Evolutionary conservation across 2,797 vertebrate genomes (phyloP).

Genomic region (Scarus forsteni): DNA sequence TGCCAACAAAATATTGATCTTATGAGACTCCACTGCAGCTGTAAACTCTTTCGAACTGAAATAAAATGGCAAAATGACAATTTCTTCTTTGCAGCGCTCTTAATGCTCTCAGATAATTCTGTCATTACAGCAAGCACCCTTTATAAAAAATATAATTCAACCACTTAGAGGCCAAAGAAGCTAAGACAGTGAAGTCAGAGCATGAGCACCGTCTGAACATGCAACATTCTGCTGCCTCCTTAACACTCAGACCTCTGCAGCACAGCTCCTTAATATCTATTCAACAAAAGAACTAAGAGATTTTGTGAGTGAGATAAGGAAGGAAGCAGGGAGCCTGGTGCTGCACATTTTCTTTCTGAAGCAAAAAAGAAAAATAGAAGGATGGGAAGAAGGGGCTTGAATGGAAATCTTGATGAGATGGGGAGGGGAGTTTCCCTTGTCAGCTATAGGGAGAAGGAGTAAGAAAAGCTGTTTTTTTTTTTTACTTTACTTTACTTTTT

Average conservation of each 20-base stretch:
- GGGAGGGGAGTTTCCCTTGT: slow-evolving; percentile 65
- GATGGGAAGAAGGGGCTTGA: slow-evolving; percentile 24
- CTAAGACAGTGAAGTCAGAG: slow-evolving; percentile 37
- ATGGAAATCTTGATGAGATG: slow-evolving; percentile 39
- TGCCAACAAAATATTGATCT: slow-evolving; percentile 17
- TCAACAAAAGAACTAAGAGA: slow-evolving; percentile 57
- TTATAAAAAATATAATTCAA: slow-evolving; percentile 53
- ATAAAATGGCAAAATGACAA: slow-evolving; percentile 26
- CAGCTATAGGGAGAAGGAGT: no score
- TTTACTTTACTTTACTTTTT: no score
- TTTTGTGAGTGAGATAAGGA: slow-evolving; percentile 63
- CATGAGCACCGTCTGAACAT: slow-evolving; percentile 34
- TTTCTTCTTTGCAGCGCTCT: slow-evolving; percentile 1
- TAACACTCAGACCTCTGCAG: slow-evolving; percentile 54
- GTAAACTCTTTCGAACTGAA: neutral
- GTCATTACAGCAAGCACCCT: slow-evolving; percentile 27
- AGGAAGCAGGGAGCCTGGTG: slow-evolving; percentile 51
- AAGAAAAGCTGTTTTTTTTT: no score
- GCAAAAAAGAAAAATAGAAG: slow-evolving; percentile 42
- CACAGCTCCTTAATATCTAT: slow-evolving; percentile 60
- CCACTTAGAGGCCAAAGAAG: slow-evolving; percentile 43
- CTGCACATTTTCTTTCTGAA: slow-evolving; percentile 66
- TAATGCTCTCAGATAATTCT: slow-evolving; percentile 11
- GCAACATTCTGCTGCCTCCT: slow-evolving; percentile 58
- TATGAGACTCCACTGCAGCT: neutral